A percentile compares a stretch with the other conserved stretches of the same genome.
These are phyloP conservation scores for Oxyruncus cristatus DNA, from an alignment of 2,113 vertebrate genomes.

Conservation along the genomic window DNA sequence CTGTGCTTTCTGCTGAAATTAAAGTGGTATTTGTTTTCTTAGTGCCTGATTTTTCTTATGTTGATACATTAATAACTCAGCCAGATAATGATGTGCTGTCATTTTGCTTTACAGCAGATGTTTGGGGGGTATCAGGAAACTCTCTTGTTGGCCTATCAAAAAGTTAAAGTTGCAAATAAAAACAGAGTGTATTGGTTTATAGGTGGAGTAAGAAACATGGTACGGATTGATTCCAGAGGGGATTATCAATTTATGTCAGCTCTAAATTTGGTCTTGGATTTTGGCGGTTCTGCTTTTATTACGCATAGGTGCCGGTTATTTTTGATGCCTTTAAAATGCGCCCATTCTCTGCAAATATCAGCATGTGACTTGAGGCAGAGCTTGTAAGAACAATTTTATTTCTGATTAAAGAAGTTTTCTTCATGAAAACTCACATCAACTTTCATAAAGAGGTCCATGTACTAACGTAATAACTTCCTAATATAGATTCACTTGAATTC, in stretches of 20 bases:
- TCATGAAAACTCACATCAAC: not conserved
- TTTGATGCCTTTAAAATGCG: not conserved
- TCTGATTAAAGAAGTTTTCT: not conserved
- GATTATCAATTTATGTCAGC: not conserved
- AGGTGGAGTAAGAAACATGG: not conserved
- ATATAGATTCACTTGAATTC: slow-evolving; percentile 46
- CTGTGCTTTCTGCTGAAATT: not conserved
- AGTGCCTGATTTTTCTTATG: not conserved
- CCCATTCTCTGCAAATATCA: not conserved
- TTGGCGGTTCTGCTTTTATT: not conserved
- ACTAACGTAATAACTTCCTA: slow-evolving; percentile 26
- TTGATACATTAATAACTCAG: not conserved
- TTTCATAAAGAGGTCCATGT: not conserved
- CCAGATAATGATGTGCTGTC: not conserved
- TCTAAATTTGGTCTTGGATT: not conserved
- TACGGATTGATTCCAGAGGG: not conserved
- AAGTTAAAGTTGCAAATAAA: not conserved
- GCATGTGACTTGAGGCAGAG: not conserved
- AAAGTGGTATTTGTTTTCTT: not conserved
- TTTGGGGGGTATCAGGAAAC: not conserved
- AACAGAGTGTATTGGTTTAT: not conserved
- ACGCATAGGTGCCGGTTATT: not conserved
- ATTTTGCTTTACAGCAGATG: not conserved
- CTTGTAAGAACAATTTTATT: slow-evolving; percentile 19
- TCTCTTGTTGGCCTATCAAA: not conserved